Evolutionary conservation across 2,888 invertebrate genomes (phyloP).

Genomic region (Chrysolina americana): DNA sequence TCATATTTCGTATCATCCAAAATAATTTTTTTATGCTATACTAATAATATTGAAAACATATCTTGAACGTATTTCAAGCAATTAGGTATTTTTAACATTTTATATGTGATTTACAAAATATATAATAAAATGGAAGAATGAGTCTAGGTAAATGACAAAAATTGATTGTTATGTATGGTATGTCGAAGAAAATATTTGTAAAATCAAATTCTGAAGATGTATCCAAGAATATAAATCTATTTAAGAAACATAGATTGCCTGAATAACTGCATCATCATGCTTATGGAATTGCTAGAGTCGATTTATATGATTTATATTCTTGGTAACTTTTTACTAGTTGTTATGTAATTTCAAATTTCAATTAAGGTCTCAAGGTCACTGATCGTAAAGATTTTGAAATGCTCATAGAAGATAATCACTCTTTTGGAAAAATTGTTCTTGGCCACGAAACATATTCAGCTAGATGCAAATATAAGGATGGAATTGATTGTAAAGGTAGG

Average conservation of each 20-base stretch:
- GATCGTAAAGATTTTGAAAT: conserved; percentile 11
- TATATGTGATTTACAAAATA: not conserved
- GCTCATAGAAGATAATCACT: not conserved
- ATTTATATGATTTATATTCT: not conserved
- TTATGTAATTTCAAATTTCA: not conserved
- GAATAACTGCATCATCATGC: too few species aligned
- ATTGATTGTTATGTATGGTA: conserved; percentile 17
- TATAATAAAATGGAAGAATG: conserved; percentile 32
- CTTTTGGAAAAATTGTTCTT: too few species aligned
- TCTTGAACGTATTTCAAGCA: conserved; percentile 24
- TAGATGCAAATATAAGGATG: too few species aligned
- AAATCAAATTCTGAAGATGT: not conserved
- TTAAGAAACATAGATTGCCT: not conserved
- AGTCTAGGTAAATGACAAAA: not conserved
- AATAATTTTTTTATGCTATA: not conserved
- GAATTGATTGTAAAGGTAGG: too few species aligned
- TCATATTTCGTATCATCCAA: not conserved
- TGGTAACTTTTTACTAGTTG: not conserved
- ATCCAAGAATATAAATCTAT: not conserved
- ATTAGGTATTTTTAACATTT: conserved; percentile 12
- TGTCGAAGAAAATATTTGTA: not conserved
- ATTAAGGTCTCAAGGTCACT: not conserved
- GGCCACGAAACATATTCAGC: too few species aligned
- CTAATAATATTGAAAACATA: conserved; percentile 35
- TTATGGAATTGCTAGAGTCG: too few species aligned